Evolutionary conservation across 2,113 vertebrate genomes (phyloP).

Genomic region (Cichladusa arquata): DNA sequence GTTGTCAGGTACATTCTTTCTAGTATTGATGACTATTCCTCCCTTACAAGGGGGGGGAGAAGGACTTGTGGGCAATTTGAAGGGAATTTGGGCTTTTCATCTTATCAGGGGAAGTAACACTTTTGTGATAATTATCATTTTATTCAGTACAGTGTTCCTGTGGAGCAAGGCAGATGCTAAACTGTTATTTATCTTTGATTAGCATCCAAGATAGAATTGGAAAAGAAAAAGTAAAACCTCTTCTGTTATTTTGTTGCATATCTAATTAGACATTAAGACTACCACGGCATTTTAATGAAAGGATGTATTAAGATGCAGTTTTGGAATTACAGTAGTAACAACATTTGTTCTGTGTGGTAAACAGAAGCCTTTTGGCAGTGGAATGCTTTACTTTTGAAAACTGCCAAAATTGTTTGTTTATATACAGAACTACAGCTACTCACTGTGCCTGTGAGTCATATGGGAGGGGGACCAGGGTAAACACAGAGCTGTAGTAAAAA

Average conservation of each 20-base stretch:
- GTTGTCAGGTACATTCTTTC: neutral
- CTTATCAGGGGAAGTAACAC: neutral
- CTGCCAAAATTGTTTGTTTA: constrained; percentile 75
- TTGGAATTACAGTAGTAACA: constrained; percentile 70
- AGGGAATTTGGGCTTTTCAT: neutral
- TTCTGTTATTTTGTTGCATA: constrained; percentile 46
- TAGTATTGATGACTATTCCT: neutral
- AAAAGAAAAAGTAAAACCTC: constrained; percentile 31
- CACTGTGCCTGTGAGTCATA: constrained; percentile 44
- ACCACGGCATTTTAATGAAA: constrained; percentile 61
- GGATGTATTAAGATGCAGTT: constrained; percentile 66
- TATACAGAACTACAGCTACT: constrained; percentile 57
- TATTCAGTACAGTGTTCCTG: constrained; percentile 1
- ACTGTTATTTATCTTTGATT: constrained; percentile 66
- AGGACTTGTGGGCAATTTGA: neutral
- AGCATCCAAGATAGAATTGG: constrained; percentile 65
- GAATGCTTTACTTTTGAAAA: constrained; percentile 68
- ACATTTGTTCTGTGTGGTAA: constrained; percentile 74
- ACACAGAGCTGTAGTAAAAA: neutral
- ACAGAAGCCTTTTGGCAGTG: constrained; percentile 73
- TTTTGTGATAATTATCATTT: neutral
- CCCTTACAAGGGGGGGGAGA: neutral
- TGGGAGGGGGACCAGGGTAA: constrained; percentile 5
- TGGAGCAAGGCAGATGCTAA: constrained; percentile 52
- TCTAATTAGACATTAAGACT: constrained; percentile 70